These are phyloP conservation scores for Orchesellides sinensis DNA, from an alignment of 2,888 invertebrate genomes.

Conservation along the genomic window DNA sequence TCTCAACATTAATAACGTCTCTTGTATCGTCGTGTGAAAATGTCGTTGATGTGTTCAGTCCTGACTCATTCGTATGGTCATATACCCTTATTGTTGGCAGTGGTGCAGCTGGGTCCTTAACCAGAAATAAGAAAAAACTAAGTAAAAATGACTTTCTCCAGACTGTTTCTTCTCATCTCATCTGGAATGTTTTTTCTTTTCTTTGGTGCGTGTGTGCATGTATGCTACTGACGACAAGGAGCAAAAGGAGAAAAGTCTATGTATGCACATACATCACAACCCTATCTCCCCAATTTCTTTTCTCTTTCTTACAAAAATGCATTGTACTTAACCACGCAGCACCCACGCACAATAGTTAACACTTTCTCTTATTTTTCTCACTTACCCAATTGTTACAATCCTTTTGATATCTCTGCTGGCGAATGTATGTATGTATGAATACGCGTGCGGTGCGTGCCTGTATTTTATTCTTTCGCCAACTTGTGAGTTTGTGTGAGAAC, in stretches of 20 bases:
- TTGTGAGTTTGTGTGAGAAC: slow-evolving; percentile 1
- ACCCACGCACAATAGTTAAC: slow-evolving; percentile 45
- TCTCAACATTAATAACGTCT: neutral
- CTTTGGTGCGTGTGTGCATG: slow-evolving; percentile 10
- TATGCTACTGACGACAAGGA: neutral
- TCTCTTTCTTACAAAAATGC: slow-evolving; percentile 3
- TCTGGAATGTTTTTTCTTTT: neutral
- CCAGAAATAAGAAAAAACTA: slow-evolving; percentile 8
- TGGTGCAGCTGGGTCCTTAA: slow-evolving; percentile 30
- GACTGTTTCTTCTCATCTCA: slow-evolving; percentile 14
- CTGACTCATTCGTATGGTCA: slow-evolving; percentile 33
- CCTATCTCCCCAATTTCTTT: slow-evolving; percentile 28
- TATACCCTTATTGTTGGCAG: neutral
- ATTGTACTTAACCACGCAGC: slow-evolving; percentile 37
- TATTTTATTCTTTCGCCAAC: slow-evolving; percentile 2
- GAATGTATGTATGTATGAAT: no score
- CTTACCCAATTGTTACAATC: slow-evolving; percentile 30
- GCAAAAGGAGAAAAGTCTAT: neutral
- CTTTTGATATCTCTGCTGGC: neutral
- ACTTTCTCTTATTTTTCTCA: slow-evolving; percentile 6
- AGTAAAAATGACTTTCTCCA: slow-evolving; percentile 27
- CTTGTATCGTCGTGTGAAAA: slow-evolving; percentile 16
- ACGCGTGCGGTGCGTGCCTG: neutral
- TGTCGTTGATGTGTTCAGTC: slow-evolving; percentile 15
- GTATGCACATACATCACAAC: neutral